phyloP scores from a whole-genome alignment of 2,888 invertebrate species.

The Malthinus flaveolus region DNA sequence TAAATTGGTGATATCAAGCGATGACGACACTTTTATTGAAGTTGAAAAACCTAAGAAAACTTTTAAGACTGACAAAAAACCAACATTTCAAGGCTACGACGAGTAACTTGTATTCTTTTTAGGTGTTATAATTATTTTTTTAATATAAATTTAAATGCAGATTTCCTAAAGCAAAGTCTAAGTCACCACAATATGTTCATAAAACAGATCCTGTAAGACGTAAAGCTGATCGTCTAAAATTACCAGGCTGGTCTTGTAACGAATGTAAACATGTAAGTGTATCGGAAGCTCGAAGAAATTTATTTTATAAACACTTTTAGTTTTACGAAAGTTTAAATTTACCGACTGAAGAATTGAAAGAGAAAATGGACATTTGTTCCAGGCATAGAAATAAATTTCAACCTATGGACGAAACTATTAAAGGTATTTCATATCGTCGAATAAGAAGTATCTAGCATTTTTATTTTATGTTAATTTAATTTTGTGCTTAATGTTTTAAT shows the following conservation, averaged over 20 bases:
- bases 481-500: constrained; percentile 8
- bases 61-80: not conserved
- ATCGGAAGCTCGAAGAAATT: too few relatives aligned
- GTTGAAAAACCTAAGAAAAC: not conserved
- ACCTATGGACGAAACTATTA: constrained; percentile 47
- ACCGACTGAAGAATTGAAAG: constrained; percentile 49
- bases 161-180: constrained; percentile 14
- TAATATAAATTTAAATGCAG: not conserved
- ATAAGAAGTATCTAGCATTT: too few relatives aligned
- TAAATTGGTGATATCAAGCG: not conserved
- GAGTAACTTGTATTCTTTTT: constrained; percentile 3
- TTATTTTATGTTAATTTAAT: not conserved
- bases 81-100: constrained; percentile 10
- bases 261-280: constrained; percentile 51
- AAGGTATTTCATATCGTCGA: constrained; percentile 49
- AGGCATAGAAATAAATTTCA: constrained; percentile 54
- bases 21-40: not conserved
- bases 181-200: constrained; percentile 42
- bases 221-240: constrained; percentile 47
- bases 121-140: not conserved
- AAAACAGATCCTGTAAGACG: constrained; percentile 45
- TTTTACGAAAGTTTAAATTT: constrained; percentile 42
- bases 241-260: constrained; percentile 52
- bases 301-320: constrained; percentile 45
- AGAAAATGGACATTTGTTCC: constrained; percentile 55